Conservation (phyloP, 2,113 vertebrate species). For the Sceloporus undulatus region DNA sequence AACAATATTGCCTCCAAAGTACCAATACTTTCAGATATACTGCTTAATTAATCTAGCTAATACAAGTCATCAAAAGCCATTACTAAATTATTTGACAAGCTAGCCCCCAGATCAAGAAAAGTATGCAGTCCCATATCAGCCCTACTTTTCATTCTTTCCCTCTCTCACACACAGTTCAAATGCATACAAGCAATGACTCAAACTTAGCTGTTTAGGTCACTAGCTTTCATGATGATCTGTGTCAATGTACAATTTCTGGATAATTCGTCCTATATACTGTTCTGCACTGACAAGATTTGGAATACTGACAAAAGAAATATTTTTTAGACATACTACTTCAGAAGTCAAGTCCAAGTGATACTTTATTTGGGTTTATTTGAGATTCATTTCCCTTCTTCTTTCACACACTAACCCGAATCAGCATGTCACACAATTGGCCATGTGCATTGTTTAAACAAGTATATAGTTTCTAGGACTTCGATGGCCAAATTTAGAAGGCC, state of each 20-base stretch:
- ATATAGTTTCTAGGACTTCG: too few species aligned
- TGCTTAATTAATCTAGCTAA: slow-evolving; percentile 11
- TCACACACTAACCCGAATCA: background rate
- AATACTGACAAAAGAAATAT: background rate
- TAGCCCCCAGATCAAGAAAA: slow-evolving; percentile 5
- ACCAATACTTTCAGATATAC: background rate
- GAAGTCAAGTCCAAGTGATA: background rate
- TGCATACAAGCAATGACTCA: background rate
- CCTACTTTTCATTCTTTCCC: background rate
- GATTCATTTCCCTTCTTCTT: background rate
- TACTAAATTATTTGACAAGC: slow-evolving; percentile 21
- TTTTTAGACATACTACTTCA: background rate
- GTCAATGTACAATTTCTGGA: background rate
- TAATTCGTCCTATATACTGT: background rate
- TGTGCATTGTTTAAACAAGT: background rate
- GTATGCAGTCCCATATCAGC: background rate
- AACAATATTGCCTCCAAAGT: background rate
- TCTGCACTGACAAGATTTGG: background rate
- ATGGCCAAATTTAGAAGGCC: too few species aligned
- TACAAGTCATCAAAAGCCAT: background rate
- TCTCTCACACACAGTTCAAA: background rate
- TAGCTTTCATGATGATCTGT: background rate
- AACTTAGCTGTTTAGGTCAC: background rate
- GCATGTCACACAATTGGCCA: background rate
- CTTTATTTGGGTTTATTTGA: background rate